phyloP scores from a whole-genome alignment of 2,888 invertebrate species.

The Eristalis arbustorum region DNA sequence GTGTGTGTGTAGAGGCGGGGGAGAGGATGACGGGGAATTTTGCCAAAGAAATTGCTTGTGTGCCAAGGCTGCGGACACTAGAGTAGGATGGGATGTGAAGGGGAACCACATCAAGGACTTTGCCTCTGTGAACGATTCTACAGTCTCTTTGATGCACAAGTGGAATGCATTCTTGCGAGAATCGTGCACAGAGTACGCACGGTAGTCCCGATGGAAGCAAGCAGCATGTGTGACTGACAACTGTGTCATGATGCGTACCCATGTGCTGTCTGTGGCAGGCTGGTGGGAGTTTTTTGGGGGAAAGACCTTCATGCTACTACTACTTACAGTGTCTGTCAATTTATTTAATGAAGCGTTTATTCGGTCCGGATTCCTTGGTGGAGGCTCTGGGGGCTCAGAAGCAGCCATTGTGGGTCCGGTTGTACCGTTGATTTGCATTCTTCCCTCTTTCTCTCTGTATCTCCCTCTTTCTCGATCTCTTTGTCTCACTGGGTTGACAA shows the following conservation, averaged over 20 bases:
- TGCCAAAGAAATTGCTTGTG: constrained; percentile 31
- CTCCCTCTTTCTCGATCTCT: not conserved
- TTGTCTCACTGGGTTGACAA: not conserved
- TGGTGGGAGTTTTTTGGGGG: not conserved
- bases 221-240: not conserved
- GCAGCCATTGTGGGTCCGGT: constrained; percentile 80
- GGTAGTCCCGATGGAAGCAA: constrained; percentile 5
- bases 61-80: constrained; percentile 45
- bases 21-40: not conserved
- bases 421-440: constrained; percentile 80
- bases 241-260: constrained; percentile 4
- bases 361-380: constrained; percentile 80
- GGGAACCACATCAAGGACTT: not conserved
- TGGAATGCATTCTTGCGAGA: constrained; percentile 45
- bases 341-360: constrained; percentile 80
- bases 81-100: not conserved
- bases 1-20: not conserved
- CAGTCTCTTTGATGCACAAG: constrained; percentile 24
- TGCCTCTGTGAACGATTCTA: not conserved
- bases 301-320: constrained; percentile 72
- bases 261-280: constrained; percentile 3
- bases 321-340: constrained; percentile 80
- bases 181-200: constrained; percentile 38
- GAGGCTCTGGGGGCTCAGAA: constrained; percentile 80
- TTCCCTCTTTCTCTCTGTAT: constrained; percentile 46